A percentile compares a stretch with the other conserved stretches of the same genome.
phyloP scores from a whole-genome alignment of 2,797 vertebrate species.

The Sparidentex hasta region DNA sequence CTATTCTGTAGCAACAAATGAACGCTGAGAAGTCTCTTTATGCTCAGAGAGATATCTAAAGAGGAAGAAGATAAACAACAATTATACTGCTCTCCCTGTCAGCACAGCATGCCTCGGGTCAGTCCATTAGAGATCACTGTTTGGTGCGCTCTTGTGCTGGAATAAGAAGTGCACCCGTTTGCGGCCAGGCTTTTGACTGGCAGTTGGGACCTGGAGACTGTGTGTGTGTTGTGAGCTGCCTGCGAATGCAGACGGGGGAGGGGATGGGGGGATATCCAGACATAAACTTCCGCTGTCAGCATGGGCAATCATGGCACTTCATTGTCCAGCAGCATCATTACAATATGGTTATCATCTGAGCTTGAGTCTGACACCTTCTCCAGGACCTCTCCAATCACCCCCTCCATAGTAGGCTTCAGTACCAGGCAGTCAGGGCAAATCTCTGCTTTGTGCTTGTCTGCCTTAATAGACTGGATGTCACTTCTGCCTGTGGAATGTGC shows the following conservation, averaged over 20 bases:
- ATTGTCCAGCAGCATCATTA: conserved; percentile 99
- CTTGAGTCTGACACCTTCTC: conserved; percentile 97
- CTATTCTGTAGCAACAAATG: conserved; percentile 82
- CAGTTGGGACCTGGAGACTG: conserved; percentile 88
- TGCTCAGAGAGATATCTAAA: conserved; percentile 80
- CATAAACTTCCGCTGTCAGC: conserved; percentile 90
- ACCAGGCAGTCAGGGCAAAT: conserved; percentile 98
- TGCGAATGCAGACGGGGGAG: conserved; percentile 69
- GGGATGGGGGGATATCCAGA: conserved; percentile 78
- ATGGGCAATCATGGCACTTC: conserved; percentile 95
- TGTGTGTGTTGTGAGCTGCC: conserved; percentile 82
- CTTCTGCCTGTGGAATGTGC: conserved; percentile 98
- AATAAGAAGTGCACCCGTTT: conserved; percentile 86
- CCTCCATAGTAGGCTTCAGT: conserved; percentile 94
- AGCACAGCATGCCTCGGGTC: conserved; percentile 81
- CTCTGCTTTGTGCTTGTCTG: conserved; percentile 99
- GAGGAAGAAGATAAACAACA: conserved; percentile 85
- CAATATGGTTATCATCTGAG: conserved; percentile 99
- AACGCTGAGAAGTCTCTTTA: conserved; percentile 83
- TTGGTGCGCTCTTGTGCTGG: conserved; percentile 81
- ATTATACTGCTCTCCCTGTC: conserved; percentile 83
- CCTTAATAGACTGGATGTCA: conserved; percentile 99
- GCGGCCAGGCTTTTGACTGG: conserved; percentile 86
- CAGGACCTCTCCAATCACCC: conserved; percentile 99
- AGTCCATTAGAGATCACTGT: conserved; percentile 88